Evolutionary conservation across 2,888 invertebrate species (phyloP).

Genomic region (Cartodere bifasciata): DNA sequence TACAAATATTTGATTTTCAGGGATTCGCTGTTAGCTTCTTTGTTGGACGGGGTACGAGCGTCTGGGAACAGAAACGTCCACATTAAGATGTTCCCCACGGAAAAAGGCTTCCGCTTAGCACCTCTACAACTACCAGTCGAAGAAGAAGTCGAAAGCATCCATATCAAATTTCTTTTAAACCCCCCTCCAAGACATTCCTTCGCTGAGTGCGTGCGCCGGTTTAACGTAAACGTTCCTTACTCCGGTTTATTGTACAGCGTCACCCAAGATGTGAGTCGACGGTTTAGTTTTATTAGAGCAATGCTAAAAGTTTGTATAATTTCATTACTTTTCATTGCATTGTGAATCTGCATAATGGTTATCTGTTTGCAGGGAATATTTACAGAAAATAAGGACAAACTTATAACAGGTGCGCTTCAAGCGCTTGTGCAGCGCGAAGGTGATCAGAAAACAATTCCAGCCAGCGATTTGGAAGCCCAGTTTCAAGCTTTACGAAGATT

Average conservation of each 20-base stretch:
- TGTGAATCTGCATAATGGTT: too few relatives aligned
- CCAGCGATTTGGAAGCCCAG: slow-evolving; percentile 79
- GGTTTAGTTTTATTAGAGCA: too few relatives aligned
- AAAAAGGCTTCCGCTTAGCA: slow-evolving; percentile 77
- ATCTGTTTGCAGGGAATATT: slow-evolving; percentile 68
- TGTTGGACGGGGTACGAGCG: slow-evolving; percentile 92
- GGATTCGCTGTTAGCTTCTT: slow-evolving; percentile 87
- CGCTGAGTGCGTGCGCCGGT: slow-evolving; percentile 77
- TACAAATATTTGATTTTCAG: slow-evolving; percentile 46
- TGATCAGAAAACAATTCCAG: slow-evolving; percentile 47
- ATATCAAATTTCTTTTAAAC: slow-evolving; percentile 65
- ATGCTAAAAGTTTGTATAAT: too few relatives aligned
- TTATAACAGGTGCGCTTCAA: slow-evolving; percentile 83
- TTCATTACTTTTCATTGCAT: too few relatives aligned
- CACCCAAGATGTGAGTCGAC: slow-evolving; percentile 86
- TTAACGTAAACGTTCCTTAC: slow-evolving; percentile 96
- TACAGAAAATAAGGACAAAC: slow-evolving; percentile 95
- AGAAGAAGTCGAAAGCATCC: slow-evolving; percentile 90
- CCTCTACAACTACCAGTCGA: slow-evolving; percentile 84
- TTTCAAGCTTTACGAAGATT: slow-evolving; percentile 88
- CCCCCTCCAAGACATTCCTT: slow-evolving; percentile 52
- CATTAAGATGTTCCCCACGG: slow-evolving; percentile 74
- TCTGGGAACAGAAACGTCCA: slow-evolving; percentile 96
- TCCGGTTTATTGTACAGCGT: slow-evolving; percentile 93
- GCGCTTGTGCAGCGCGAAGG: slow-evolving; percentile 64